Base-by-base conservation (phyloP, 2,797 vertebrate genomes). In the Enteromius fasciolatus region DNA sequence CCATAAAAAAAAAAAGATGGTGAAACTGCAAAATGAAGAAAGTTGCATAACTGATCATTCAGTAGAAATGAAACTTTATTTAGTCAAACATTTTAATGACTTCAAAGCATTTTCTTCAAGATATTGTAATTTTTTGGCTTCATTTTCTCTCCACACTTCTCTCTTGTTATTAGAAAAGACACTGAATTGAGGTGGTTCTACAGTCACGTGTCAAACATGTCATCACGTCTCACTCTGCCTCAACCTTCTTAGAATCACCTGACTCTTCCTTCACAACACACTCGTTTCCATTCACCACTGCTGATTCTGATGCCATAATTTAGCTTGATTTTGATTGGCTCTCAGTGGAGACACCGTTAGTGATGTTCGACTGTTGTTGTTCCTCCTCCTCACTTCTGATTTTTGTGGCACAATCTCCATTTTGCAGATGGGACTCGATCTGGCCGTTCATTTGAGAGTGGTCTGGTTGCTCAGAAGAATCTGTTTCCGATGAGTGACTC, bases 271-370 rank as follows among this genome's bases (percentile, higher is more conserved):
- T 33, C 17, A 50, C 50, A 28, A 33, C 68, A 73, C 52, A 63
- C 12, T 67, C 81, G 68, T 75, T 72, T 75, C 85, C 85, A 18
- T 87, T 88, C 15, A 67, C 48, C 83, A 84, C 28, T 41, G 81
- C 76, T 8, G 76, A 23, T 75, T 78, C 84, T 25, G 75, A 69
- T 7, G 18, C 67, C 36, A n/a, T 57, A 20, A 52, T 52, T n/a
- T n/a, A 76, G 48, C 75, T 80, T 3, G 44, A n/a, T 63, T 78
- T 79, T 66, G 57, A 66, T 59, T 84, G 78, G 80, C 72, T 81
- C 5, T 83, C 67, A 14, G 11, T 44, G 18, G 66, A 9, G 14
- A 63, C 59, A 14, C 46, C 46, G 2, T 59, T 73, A 17, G 20
- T 44, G 57, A 75, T 72, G 41, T 78, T 17, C 28, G 80, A 66